Evolutionary conservation across 1,140 invertebrate genomes (phyloP), one percentile per base, ranked within the genome.

Genomic region (Musca domestica): DNA sequence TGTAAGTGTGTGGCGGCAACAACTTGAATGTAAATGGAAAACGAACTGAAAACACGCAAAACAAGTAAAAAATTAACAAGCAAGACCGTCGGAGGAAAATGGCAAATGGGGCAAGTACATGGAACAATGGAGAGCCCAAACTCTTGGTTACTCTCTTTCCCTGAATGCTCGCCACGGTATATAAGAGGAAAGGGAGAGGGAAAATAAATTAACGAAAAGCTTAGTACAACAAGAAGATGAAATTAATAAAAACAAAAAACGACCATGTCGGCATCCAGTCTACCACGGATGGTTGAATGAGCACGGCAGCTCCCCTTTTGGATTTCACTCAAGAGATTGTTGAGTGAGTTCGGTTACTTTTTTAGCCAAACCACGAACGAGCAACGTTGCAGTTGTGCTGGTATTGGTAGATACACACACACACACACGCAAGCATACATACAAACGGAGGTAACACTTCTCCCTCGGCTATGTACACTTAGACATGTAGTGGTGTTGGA

Each of bases 191-290:
- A 30, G 34, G 17, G 15, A 61, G 27, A 58, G 6, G 17, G 10
- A 61, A 61, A 25, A 54, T 12, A 54, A 23, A 54, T 23, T 30
- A 19, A 34, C 30, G 20, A 61, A 61, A 10, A 41, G 20, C 20
- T 22, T 19, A 51, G 17, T 20, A n/a, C 48, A 51, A 51, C 1
- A 51, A 51, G 17, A 51, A 51, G 17, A 5, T 52, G 17, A 27
- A 56, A 56, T 15, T 15, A n/a, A 14, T 1, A 25, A 15, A 27
- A 14, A 27, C 15, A 56, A 56, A 20, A 15, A 22, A 54, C 2
- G 12, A 61, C n/a, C 34, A n/a, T 61, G 56, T 34, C 56, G 56
- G 41, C 56, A 61, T 61, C 19, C n/a, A 61, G 56, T 61, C 56
- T 61, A 20, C 27, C 56, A 61, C 34, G 56, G 56, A 19, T 61